phyloP scores from a whole-genome alignment of 2,113 vertebrate genomes.

The Indri indri region DNA sequence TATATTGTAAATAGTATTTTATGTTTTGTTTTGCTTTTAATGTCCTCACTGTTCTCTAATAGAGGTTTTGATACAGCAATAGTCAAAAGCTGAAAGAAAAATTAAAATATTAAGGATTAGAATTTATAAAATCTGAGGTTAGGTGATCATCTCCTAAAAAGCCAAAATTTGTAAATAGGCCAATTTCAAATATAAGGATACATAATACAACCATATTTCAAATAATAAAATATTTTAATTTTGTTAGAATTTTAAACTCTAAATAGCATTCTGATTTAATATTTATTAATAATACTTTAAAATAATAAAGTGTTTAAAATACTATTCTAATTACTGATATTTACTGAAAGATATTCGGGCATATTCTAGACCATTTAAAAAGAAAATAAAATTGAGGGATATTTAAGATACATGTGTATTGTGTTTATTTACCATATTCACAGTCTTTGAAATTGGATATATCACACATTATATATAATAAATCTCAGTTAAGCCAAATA shows the following conservation, averaged over 20 bases:
- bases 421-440: constrained; percentile 60
- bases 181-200: constrained; percentile 13
- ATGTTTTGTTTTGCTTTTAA: neutral
- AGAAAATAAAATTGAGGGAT: neutral
- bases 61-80: neutral
- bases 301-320: neutral
- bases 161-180: neutral
- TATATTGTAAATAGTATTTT: neutral
- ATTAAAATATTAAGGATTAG: neutral
- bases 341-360: neutral
- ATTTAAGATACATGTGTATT: constrained; percentile 3
- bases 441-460: constrained; percentile 48
- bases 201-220: neutral
- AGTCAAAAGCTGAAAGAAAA: neutral
- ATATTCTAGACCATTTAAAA: neutral
- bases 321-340: neutral
- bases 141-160: neutral
- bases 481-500: constrained; percentile 66
- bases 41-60: neutral
- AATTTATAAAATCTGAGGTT: neutral
- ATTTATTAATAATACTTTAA: constrained; percentile 20
- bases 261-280: neutral
- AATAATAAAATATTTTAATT: neutral
- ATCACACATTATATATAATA: constrained; percentile 64
- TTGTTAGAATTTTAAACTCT: constrained; percentile 23